These are phyloP conservation scores for Rhyacichthys aspro DNA, from an alignment of 2,797 vertebrate species.

Conservation along the genomic window DNA sequence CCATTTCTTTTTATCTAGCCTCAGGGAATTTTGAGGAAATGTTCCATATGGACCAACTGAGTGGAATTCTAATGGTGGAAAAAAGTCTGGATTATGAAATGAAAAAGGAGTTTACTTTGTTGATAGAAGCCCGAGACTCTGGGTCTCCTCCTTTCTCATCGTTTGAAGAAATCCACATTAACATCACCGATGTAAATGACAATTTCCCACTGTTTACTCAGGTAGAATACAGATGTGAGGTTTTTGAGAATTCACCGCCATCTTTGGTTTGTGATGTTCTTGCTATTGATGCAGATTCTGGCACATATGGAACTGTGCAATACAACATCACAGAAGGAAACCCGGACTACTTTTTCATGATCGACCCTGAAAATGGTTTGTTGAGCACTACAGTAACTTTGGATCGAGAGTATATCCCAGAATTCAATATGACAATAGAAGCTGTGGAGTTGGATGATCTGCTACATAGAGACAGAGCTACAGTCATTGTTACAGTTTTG, in stretches of 20 bases:
- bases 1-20: slow-evolving; percentile 76
- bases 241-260: slow-evolving; percentile 76
- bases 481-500: slow-evolving; percentile 69
- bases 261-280: slow-evolving; percentile 73
- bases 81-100: slow-evolving; percentile 79
- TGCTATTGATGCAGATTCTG: slow-evolving; percentile 78
- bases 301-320: slow-evolving; percentile 61
- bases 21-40: slow-evolving; percentile 75
- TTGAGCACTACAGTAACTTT: slow-evolving; percentile 72
- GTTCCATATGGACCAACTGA: slow-evolving; percentile 73
- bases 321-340: slow-evolving; percentile 78
- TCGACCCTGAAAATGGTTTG: slow-evolving; percentile 73
- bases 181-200: slow-evolving; percentile 79
- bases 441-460: slow-evolving; percentile 69
- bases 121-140: slow-evolving; percentile 80
- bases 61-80: slow-evolving; percentile 71
- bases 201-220: slow-evolving; percentile 78
- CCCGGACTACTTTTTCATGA: slow-evolving; percentile 59
- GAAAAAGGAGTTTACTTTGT: slow-evolving; percentile 68
- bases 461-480: slow-evolving; percentile 57
- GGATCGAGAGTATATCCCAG: slow-evolving; percentile 74
- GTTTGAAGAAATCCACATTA: slow-evolving; percentile 74
- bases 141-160: slow-evolving; percentile 82
- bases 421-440: slow-evolving; percentile 75
- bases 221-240: slow-evolving; percentile 73